Conservation (phyloP, 2,888 invertebrate species). For the Melipona beecheii region DNA sequence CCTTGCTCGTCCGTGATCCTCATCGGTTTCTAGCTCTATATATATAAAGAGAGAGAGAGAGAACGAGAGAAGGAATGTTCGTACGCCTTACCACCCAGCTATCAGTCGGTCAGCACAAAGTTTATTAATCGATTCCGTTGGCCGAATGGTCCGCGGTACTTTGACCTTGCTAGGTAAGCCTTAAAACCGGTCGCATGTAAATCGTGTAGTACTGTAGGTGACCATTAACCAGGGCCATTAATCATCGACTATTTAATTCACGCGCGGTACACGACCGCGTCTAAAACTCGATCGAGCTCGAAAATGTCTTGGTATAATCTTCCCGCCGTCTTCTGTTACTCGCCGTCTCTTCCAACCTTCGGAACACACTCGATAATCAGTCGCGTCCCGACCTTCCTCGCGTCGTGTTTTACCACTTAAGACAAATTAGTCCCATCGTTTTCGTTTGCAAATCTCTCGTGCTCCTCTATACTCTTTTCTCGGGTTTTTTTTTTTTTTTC, state of each 20-base stretch:
- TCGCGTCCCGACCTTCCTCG: neutral
- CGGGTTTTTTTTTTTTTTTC: neutral
- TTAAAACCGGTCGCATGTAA: slow-evolving; percentile 65
- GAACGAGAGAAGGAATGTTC: slow-evolving; percentile 51
- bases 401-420: neutral
- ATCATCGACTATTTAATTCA: slow-evolving; percentile 61
- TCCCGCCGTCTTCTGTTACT: neutral
- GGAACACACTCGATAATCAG: neutral
- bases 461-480: neutral
- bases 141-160: slow-evolving; percentile 61
- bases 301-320: slow-evolving; percentile 44
- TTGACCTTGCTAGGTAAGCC: slow-evolving; percentile 68
- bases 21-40: slow-evolving; percentile 48
- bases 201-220: slow-evolving; percentile 62
- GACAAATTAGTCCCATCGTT: slow-evolving; percentile 7
- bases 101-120: slow-evolving; percentile 71
- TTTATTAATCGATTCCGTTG: slow-evolving; percentile 82
- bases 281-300: slow-evolving; percentile 41
- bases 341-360: slow-evolving; percentile 10
- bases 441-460: neutral
- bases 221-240: slow-evolving; percentile 55
- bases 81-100: slow-evolving; percentile 66
- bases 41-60: slow-evolving; percentile 4
- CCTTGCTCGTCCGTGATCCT: slow-evolving; percentile 48
- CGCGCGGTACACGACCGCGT: slow-evolving; percentile 18